Conservation (phyloP, 2,113 vertebrate species). For the Bubalus kerabau region DNA sequence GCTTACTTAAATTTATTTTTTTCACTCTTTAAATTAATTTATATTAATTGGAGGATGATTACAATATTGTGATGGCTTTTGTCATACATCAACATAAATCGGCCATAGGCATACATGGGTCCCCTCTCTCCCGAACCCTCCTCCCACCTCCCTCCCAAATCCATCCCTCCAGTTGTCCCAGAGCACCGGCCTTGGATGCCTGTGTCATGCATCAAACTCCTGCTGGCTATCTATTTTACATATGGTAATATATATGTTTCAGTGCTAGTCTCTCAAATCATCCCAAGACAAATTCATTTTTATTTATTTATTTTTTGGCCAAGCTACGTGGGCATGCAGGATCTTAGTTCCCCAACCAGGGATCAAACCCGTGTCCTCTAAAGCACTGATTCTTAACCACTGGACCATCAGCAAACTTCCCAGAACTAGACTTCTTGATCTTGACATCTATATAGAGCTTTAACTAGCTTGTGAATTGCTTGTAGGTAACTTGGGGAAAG, state of each 20-base stretch:
- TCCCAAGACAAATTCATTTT: neutral
- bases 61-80: neutral
- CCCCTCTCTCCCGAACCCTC: accelerated
- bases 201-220: neutral
- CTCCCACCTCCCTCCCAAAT: neutral
- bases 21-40: neutral
- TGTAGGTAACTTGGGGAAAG: neutral
- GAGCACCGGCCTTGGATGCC: neutral
- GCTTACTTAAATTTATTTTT: neutral
- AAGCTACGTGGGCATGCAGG: neutral
- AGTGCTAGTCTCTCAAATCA: neutral
- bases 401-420: neutral
- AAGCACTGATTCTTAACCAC: neutral
- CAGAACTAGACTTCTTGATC: neutral
- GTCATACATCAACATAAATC: neutral
- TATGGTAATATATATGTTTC: neutral
- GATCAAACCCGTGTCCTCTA: neutral
- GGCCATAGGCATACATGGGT: neutral
- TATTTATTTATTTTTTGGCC: neutral
- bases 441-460: neutral
- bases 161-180: neutral
- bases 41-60: neutral
- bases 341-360: neutral
- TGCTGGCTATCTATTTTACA: neutral
- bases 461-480: neutral